These are phyloP conservation scores for Anabacerthia variegaticeps DNA, from an alignment of 2,797 vertebrate genomes.

Conservation along the genomic window DNA sequence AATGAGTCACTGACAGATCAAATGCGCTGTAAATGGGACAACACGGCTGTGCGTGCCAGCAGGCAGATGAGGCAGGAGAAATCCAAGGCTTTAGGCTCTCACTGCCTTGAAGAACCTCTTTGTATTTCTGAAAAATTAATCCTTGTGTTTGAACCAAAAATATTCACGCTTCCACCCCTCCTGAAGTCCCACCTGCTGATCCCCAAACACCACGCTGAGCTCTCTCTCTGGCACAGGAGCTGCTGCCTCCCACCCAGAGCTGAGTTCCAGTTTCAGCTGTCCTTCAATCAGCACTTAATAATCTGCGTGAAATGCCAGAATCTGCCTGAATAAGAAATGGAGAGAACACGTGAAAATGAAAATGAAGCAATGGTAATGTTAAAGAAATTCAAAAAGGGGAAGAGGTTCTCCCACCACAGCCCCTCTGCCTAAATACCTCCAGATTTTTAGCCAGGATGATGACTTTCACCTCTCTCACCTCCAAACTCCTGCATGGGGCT, in stretches of 20 bases:
- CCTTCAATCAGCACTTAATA: not conserved
- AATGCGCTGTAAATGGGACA: not conserved
- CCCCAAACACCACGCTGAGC: not conserved
- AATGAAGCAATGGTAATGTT: not conserved
- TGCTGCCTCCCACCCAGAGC: not conserved
- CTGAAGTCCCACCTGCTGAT: not conserved
- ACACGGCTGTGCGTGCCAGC: not conserved
- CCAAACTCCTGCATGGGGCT: not conserved
- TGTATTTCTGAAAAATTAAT: not conserved
- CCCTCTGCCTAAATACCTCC: not conserved
- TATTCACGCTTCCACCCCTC: not conserved
- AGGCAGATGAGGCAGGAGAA: constrained; percentile 1
- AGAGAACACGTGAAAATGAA: not conserved
- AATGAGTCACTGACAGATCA: constrained; percentile 25
- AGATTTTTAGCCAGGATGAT: not conserved
- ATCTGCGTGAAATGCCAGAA: not conserved
- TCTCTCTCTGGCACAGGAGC: not conserved
- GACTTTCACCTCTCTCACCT: not conserved
- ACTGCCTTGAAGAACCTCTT: not conserved
- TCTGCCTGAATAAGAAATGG: not conserved
- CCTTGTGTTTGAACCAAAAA: not conserved
- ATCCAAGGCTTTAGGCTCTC: constrained; percentile 38
- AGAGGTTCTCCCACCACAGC: not conserved
- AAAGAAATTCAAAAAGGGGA: not conserved
- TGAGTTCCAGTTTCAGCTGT: not conserved